Evolutionary conservation across 2,113 vertebrate species (phyloP).

Genomic region (Eudyptes chrysolophus): DNA sequence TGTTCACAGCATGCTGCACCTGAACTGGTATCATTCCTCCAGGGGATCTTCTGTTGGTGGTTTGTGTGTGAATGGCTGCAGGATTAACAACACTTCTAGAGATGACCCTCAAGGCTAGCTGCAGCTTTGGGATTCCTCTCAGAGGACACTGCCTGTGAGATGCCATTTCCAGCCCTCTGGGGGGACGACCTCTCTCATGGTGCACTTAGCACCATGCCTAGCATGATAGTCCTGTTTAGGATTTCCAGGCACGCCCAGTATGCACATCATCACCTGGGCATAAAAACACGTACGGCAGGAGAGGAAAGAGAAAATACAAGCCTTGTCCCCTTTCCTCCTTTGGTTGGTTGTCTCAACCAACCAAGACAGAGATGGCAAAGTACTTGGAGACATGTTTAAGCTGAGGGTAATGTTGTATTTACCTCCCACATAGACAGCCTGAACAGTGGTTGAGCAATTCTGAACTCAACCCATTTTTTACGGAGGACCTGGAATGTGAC

Average conservation of each 20-base stretch:
- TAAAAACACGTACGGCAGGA: not conserved
- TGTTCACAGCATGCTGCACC: not conserved
- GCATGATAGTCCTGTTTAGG: not conserved
- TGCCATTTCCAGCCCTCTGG: not conserved
- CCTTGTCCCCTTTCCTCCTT: not conserved
- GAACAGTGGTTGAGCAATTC: not conserved
- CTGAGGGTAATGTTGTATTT: not conserved
- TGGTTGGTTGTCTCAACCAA: not conserved
- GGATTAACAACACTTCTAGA: not conserved
- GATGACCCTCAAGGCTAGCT: not conserved
- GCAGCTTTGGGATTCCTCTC: not conserved
- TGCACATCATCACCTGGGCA: not conserved
- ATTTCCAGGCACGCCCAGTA: not conserved
- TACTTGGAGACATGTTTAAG: not conserved
- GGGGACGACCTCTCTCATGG: not conserved
- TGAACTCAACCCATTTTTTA: not conserved
- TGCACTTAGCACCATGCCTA: too few species aligned
- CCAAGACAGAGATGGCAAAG: not conserved
- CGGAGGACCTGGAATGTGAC: not conserved
- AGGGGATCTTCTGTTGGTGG: not conserved
- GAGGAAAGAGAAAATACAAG: not conserved
- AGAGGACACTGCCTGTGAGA: not conserved
- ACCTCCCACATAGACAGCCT: not conserved
- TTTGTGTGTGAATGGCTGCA: not conserved
- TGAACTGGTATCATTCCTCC: not conserved